A percentile compares a stretch with the other conserved stretches of the same genome.
These are phyloP conservation scores for Geotria australis DNA, from an alignment of 2,797 vertebrate species.

Conservation along the genomic window DNA sequence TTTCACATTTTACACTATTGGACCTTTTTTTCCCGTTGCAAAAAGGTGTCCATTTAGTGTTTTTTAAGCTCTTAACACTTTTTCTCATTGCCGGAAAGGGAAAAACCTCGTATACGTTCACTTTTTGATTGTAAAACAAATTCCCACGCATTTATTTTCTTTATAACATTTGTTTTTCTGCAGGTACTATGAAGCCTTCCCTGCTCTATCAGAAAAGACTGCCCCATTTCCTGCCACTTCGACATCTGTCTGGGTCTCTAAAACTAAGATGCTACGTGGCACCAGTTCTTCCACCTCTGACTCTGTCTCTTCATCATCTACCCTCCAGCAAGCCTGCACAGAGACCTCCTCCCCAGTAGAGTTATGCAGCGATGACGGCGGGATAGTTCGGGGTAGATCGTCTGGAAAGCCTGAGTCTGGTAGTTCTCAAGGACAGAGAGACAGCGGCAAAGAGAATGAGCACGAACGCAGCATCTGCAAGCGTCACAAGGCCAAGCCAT, in stretches of 20 bases:
- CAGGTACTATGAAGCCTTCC: constrained; percentile 99
- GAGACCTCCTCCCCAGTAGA: constrained; percentile 90
- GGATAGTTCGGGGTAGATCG: constrained; percentile 31
- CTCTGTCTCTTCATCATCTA: constrained; percentile 55
- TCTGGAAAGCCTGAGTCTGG: constrained; percentile 11
- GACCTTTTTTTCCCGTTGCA: neutral
- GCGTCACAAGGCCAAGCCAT: constrained; percentile 23
- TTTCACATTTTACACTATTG: neutral
- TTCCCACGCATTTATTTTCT: neutral
- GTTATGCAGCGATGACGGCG: constrained; percentile 54
- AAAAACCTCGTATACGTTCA: neutral
- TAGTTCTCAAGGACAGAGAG: constrained; percentile 28
- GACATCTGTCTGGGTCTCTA: neutral
- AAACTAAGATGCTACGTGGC: neutral
- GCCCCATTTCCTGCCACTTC: constrained; percentile 10
- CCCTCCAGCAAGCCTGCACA: constrained; percentile 76
- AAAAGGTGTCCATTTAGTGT: neutral
- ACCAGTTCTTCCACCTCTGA: neutral
- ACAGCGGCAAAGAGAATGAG: constrained; percentile 52
- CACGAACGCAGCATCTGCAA: constrained; percentile 22
- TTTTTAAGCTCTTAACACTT: too few relatives aligned
- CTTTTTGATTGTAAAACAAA: neutral
- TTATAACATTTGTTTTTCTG: neutral
- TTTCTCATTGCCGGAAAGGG: neutral
- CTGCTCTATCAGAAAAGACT: constrained; percentile 80